Evolutionary conservation across 1,140 invertebrate genomes (phyloP).

Genomic region (Anastrepha ludens): DNA sequence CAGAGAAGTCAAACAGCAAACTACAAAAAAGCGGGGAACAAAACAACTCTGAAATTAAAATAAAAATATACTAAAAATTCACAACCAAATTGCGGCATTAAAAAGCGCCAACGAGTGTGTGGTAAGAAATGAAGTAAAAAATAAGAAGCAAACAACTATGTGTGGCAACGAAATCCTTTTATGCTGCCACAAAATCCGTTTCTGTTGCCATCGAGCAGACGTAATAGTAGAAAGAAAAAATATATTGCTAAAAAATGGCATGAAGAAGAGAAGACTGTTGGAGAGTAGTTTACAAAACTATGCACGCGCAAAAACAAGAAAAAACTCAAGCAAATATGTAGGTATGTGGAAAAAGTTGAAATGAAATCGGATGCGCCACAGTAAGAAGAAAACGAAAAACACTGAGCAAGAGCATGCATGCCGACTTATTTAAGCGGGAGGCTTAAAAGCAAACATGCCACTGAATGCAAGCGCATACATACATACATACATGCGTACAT

Average conservation of each 20-base stretch:
- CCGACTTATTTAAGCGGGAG: slow-evolving; percentile 33
- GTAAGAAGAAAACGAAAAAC: background rate
- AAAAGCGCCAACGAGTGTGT: background rate
- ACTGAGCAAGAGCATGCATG: background rate
- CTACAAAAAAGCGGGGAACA: background rate
- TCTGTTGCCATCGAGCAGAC: slow-evolving; percentile 44
- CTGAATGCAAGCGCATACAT: background rate
- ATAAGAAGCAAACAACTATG: background rate
- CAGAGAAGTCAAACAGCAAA: background rate
- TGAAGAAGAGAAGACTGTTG: background rate
- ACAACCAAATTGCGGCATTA: background rate
- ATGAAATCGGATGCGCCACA: background rate
- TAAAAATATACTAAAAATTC: slow-evolving; percentile 30
- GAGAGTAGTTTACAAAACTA: background rate
- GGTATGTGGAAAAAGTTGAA: background rate
- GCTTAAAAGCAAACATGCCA: slow-evolving; percentile 40
- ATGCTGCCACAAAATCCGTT: slow-evolving; percentile 44
- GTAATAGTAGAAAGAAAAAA: background rate
- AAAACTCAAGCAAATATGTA: background rate
- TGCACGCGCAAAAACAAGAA: background rate
- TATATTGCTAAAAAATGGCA: background rate
- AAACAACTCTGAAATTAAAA: slow-evolving; percentile 30
- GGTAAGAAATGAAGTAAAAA: slow-evolving; percentile 8
- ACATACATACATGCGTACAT: background rate
- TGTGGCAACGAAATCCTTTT: slow-evolving; percentile 41